Evolutionary conservation across 2,888 invertebrate species (phyloP).

Genomic region (Mimumesa dahlbomi): DNA sequence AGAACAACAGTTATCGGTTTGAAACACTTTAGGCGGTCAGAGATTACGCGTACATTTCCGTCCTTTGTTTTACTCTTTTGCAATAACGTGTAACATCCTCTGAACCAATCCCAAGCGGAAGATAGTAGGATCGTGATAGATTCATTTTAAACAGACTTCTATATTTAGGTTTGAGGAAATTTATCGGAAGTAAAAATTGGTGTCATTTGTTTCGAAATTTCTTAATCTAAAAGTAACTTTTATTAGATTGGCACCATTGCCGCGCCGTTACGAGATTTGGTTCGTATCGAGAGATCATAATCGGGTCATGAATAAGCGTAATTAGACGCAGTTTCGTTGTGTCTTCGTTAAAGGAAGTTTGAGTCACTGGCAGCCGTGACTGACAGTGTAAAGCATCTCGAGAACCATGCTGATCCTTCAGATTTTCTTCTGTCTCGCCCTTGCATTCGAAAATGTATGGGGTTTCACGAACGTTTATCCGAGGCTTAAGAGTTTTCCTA

Average conservation of each 20-base stretch:
- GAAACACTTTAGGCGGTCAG: too few relatives aligned
- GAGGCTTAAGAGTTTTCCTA: constrained; percentile 63
- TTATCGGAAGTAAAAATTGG: too few relatives aligned
- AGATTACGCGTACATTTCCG: too few relatives aligned
- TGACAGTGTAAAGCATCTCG: neutral
- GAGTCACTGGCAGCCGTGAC: neutral
- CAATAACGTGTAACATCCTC: too few relatives aligned
- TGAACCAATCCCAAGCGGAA: too few relatives aligned
- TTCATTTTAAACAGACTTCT: too few relatives aligned
- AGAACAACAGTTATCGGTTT: too few relatives aligned
- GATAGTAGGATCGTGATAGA: too few relatives aligned
- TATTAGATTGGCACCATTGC: constrained; percentile 31
- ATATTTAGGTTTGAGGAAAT: too few relatives aligned
- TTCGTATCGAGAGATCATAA: constrained; percentile 9
- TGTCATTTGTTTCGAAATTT: too few relatives aligned
- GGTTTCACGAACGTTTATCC: constrained; percentile 70
- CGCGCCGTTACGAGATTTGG: constrained; percentile 6
- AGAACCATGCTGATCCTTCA: constrained; percentile 7
- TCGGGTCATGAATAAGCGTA: neutral
- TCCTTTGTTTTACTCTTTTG: too few relatives aligned
- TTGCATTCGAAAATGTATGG: constrained; percentile 10
- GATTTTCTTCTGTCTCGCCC: constrained; percentile 10
- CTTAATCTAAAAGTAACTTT: neutral
- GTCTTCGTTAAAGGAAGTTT: neutral
- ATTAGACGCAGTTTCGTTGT: constrained; percentile 6